These are phyloP conservation scores for Agrochola litura DNA, from an alignment of 2,888 invertebrate genomes.

Conservation along the genomic window DNA sequence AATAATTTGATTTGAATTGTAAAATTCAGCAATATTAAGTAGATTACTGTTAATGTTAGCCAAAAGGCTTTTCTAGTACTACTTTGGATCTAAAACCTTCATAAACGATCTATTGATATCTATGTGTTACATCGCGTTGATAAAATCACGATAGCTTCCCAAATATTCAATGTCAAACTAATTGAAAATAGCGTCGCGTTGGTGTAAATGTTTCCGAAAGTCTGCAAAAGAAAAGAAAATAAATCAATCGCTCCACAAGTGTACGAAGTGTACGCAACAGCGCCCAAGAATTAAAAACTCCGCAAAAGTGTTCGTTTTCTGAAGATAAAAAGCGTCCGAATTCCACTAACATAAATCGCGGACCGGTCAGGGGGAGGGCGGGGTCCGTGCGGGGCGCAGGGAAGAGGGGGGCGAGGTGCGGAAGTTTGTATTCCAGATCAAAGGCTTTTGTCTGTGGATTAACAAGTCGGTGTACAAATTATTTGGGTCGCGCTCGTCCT, in stretches of 20 bases:
- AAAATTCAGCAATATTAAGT: background rate
- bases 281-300: conserved; percentile 66
- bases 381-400: background rate
- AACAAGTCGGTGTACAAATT: conserved; percentile 78
- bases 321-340: conserved; percentile 75
- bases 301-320: conserved; percentile 69
- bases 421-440: conserved; percentile 80
- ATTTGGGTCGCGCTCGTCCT: conserved; percentile 61
- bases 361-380: background rate
- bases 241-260: conserved; percentile 47
- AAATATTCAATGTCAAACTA: background rate
- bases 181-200: background rate
- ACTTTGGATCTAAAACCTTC: background rate
- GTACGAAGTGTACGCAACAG: conserved; percentile 34
- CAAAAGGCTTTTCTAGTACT: background rate
- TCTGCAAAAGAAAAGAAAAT: conserved; percentile 6
- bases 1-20: too few species aligned
- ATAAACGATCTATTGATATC: too few species aligned
- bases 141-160: too few species aligned
- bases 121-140: too few species aligned
- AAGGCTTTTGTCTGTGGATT: conserved; percentile 83
- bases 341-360: conserved; percentile 71
- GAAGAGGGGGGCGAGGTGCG: conserved; percentile 37
- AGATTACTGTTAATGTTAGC: background rate
- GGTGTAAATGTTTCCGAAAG: conserved; percentile 1